These are phyloP conservation scores for Tenebrosternarchus preto DNA, from an alignment of 2,113 vertebrate species.

Conservation along the genomic window DNA sequence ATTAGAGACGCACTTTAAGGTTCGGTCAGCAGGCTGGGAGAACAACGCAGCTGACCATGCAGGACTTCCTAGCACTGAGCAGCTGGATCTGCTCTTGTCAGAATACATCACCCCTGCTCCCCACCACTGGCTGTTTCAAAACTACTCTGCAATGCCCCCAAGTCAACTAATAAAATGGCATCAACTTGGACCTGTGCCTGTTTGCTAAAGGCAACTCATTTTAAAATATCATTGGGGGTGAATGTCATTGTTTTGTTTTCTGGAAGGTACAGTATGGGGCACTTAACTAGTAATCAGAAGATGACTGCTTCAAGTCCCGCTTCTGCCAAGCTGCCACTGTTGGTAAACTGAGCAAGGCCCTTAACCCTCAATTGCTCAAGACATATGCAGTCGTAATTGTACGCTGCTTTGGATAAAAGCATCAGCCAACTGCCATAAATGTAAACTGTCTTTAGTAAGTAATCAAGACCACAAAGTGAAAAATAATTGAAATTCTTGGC, in stretches of 20 bases:
- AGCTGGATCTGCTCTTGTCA: constrained; percentile 47
- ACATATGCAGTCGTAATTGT: no score
- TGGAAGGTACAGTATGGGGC: no score
- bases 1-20: constrained; percentile 54
- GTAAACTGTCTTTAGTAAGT: no score
- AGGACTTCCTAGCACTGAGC: constrained; percentile 44
- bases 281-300: no score
- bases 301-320: no score
- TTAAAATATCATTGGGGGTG: constrained; percentile 38
- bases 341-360: no score
- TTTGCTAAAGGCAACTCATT: constrained; percentile 34
- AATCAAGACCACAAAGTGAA: no score
- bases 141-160: constrained; percentile 34
- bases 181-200: constrained; percentile 43
- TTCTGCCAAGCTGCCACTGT: no score
- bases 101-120: constrained; percentile 9
- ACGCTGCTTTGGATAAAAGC: no score
- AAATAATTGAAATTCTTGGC: no score
- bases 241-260: neutral
- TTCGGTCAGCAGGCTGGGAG: constrained; percentile 44
- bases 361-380: no score
- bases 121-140: constrained; percentile 42
- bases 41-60: constrained; percentile 35
- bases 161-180: constrained; percentile 56
- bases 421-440: no score